Evolutionary conservation across 1,140 invertebrate species (phyloP).

Genomic region (Elymnias hypermnestra): DNA sequence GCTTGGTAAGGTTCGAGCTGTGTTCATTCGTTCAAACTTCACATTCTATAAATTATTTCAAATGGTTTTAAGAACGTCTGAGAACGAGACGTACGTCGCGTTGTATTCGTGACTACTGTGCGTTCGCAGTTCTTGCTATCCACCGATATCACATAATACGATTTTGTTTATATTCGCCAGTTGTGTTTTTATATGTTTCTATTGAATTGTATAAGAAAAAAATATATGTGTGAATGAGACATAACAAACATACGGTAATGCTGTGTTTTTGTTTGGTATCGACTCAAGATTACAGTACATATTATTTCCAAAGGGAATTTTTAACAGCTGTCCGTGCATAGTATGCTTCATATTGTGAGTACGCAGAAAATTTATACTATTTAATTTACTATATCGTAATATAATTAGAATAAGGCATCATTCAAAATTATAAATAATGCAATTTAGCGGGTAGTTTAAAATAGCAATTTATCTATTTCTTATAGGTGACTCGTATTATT

Average conservation of each 20-base stretch:
- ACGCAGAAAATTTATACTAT: too few species aligned
- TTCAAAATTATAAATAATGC: too few species aligned
- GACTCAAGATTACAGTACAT: conserved; percentile 34
- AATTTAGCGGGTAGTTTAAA: too few species aligned
- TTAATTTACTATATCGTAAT: too few species aligned
- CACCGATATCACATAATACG: conserved; percentile 16
- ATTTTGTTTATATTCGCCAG: conserved; percentile 10
- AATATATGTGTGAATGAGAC: conserved; percentile 23
- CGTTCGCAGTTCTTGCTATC: conserved; percentile 54
- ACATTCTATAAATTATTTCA: conserved; percentile 23
- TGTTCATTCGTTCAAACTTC: conserved; percentile 26
- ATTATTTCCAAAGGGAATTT: conserved; percentile 38
- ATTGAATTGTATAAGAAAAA: conserved; percentile 8
- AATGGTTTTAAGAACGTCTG: conserved; percentile 37
- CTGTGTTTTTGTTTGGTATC: conserved; percentile 61
- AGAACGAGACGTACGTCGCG: conserved; percentile 61
- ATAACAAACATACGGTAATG: conserved; percentile 45
- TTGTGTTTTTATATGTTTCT: conserved; percentile 14
- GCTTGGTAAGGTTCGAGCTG: too few species aligned
- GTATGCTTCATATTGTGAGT: conserved; percentile 71
- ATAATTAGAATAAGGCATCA: too few species aligned
- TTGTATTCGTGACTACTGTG: conserved; percentile 57
- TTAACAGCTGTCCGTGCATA: conserved; percentile 60
- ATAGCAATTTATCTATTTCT: too few species aligned
- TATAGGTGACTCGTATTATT: too few species aligned